Conservation (phyloP, 2,797 vertebrate species). For the Intellagama lesueurii region DNA sequence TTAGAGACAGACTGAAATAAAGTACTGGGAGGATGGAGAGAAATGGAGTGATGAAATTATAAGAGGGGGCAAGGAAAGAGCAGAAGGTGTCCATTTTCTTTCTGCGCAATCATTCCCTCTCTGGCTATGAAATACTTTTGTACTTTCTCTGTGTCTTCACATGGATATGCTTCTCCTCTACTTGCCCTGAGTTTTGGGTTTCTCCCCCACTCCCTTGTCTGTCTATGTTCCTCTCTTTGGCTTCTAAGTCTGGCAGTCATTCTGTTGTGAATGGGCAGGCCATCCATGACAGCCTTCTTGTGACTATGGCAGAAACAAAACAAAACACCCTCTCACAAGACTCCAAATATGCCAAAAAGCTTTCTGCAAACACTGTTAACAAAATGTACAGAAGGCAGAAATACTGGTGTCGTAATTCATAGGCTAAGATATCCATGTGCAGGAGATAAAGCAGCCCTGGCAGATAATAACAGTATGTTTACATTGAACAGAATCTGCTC, state of each 20-base stretch:
- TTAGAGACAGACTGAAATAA: not conserved
- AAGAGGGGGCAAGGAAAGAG: not conserved
- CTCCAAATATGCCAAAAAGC: too few relatives aligned
- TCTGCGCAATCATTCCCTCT: not conserved
- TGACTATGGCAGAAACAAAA: not conserved
- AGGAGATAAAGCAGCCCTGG: not conserved
- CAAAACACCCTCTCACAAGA: not conserved
- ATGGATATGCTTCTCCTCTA: not conserved
- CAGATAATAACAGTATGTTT: not conserved
- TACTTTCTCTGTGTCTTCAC: not conserved
- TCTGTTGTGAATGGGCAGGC: not conserved
- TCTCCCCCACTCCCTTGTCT: too few relatives aligned
- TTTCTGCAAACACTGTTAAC: not conserved
- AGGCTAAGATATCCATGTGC: not conserved
- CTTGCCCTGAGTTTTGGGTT: too few relatives aligned
- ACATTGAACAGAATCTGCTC: not conserved
- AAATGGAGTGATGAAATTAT: not conserved
- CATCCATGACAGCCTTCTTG: not conserved
- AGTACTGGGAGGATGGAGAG: not conserved
- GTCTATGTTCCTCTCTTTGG: not conserved
- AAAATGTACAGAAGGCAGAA: too few relatives aligned
- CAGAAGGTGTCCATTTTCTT: not conserved
- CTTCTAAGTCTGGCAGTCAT: not conserved
- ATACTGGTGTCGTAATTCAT: not conserved
- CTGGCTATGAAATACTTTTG: not conserved